Conservation (phyloP, 37 sponge, comb jelly and placozoan species). For the Eunapius fragilis region DNA sequence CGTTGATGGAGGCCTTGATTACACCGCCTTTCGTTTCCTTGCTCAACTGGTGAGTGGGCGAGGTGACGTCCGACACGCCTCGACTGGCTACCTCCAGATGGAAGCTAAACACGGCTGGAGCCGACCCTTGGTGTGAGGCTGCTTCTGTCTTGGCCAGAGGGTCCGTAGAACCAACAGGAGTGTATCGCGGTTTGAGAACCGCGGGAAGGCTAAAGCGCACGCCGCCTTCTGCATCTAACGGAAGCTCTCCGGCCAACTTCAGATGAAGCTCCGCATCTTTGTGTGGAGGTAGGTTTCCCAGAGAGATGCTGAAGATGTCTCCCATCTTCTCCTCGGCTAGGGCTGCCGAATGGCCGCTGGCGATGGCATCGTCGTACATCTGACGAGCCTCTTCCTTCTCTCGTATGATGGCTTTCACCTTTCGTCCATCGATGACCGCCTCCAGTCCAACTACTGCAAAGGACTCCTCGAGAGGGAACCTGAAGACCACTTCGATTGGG, state of each 20-base stretch:
- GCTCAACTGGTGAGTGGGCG: background rate
- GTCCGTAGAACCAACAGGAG: constrained; percentile 22
- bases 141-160: constrained; percentile 19
- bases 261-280: constrained; percentile 55
- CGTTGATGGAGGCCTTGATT: constrained; percentile 2
- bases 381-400: constrained; percentile 67
- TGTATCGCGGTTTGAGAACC: constrained; percentile 52
- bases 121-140: background rate
- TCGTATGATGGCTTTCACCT: constrained; percentile 52
- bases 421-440: constrained; percentile 68
- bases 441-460: constrained; percentile 60
- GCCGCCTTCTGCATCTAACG: constrained; percentile 21
- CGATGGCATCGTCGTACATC: constrained; percentile 66
- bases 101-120: constrained; percentile 36
- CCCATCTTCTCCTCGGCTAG: constrained; percentile 58
- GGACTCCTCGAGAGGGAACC: constrained; percentile 65
- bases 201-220: constrained; percentile 48
- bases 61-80: background rate
- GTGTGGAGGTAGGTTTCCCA: constrained; percentile 73
- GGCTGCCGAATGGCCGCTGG: constrained; percentile 63
- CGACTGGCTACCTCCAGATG: constrained; percentile 29
- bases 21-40: background rate
- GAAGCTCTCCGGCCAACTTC: constrained; percentile 59
- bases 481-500: no score
- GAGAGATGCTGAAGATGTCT: constrained; percentile 68